phyloP scores from a whole-genome alignment of 2,113 vertebrate genomes.

The Lota lota region DNA sequence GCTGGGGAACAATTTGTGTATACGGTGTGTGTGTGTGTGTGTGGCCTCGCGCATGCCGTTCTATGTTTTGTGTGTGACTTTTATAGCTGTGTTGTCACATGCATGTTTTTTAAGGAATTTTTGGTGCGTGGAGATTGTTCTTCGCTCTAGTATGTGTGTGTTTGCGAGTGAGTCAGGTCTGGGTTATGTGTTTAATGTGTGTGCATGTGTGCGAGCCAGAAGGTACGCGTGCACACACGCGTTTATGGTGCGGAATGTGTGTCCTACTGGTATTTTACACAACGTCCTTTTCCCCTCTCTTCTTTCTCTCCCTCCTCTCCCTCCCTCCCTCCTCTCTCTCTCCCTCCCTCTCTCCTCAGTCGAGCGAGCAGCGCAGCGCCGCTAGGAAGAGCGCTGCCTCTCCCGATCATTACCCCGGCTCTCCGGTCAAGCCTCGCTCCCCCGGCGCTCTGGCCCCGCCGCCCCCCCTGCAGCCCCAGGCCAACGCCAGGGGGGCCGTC shows the following conservation, averaged over 20 bases:
- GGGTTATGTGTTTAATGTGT: not conserved
- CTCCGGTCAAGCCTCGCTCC: constrained; percentile 65
- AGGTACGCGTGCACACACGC: not conserved
- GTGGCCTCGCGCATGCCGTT: no score
- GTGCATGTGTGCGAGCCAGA: not conserved
- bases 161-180: no score
- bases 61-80: not conserved
- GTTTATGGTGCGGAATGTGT: not conserved
- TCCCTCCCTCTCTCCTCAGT: constrained; percentile 41
- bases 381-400: constrained; percentile 60
- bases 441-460: constrained; percentile 57
- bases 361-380: constrained; percentile 64
- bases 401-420: constrained; percentile 69
- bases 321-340: no score
- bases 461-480: constrained; percentile 74
- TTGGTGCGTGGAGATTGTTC: no score
- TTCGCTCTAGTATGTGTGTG: no score
- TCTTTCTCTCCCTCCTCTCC: constrained; percentile 32
- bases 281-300: constrained; percentile 69
- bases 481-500: constrained; percentile 36
- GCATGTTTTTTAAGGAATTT: no score
- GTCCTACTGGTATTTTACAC: constrained; percentile 28
- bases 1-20: constrained; percentile 38
- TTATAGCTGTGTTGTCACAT: no score
- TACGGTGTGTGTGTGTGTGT: constrained; percentile 2